Evolutionary conservation across 1,140 invertebrate genomes (phyloP), one percentile per base, ranked within the genome.

Genomic region (Brachionus plicatilis): DNA sequence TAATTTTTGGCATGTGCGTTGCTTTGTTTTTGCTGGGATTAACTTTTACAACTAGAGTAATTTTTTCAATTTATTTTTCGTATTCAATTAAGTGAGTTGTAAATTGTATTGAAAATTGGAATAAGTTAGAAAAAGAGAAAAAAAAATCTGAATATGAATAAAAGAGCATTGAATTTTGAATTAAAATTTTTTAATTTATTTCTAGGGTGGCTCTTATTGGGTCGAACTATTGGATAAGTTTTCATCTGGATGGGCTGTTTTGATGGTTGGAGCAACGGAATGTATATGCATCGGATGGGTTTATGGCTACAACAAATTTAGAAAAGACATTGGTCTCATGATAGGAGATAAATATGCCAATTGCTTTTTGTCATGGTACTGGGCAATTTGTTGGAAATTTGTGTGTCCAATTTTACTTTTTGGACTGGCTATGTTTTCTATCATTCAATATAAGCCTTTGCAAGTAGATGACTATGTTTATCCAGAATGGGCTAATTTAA

Each of bases 161-260:
- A n/a, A 1, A 1, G 27, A 29, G 2, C 3, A 2, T 29, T 29
- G 27, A 29, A 37, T 37, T 37, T 37, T 6, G 6, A 37, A 20
- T 24, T 56, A n/a, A n/a, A n/a, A n/a, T n/a, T n/a, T n/a, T n/a
- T n/a, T n/a, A n/a, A n/a, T n/a, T n/a, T n/a, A 60, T 60, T 60
- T 24, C 0, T 8, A 84, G 68, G 83, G 60, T 14, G 83, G 83
- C 5, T 3, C 14, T 3, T 84, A 75, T 78, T 84, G 83, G 83
- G 56, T 84, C 7, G 68, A 72, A 76, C 20, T 84, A 20, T 37
- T 84, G n/a, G 70, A 76, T 9, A 53, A 56, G 37, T 84, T 56
- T 87, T 94, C 94, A 1, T 94, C 94, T 20, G 94, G 94, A 87
- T 95, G 93, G 92, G 94, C 94, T 20, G 94, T 95, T 0, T 89